Evolutionary conservation across 2,113 vertebrate species (phyloP).

Genomic region (Equus przewalskii): DNA sequence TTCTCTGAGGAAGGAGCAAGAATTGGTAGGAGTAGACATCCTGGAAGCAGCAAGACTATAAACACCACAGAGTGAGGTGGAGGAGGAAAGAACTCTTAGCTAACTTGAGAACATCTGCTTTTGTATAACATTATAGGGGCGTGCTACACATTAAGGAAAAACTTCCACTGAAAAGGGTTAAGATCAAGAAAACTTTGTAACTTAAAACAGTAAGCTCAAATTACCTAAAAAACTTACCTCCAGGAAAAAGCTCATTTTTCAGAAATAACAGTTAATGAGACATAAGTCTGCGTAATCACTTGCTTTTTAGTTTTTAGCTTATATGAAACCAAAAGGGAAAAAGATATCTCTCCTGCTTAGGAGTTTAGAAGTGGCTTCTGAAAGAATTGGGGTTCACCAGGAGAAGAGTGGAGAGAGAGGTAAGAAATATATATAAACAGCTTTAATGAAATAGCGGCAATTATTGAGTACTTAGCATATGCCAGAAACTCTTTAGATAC

Average conservation of each 20-base stretch:
- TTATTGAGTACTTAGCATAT: neutral
- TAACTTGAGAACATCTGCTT: neutral
- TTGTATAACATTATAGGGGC: neutral
- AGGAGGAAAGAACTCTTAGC: neutral
- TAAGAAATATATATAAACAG: neutral
- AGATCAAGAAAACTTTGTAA: neutral
- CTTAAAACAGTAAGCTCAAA: neutral
- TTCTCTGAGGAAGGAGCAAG: neutral
- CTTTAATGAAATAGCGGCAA: neutral
- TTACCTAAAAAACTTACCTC: neutral
- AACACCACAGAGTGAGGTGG: neutral
- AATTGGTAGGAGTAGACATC: neutral
- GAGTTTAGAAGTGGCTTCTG: neutral
- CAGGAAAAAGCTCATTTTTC: neutral
- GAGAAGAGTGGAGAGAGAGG: neutral
- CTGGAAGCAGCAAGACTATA: neutral
- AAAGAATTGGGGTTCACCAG: neutral
- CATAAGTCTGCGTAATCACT: neutral
- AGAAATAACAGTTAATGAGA: conserved; percentile 2
- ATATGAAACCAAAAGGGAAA: neutral
- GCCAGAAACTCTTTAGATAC: neutral
- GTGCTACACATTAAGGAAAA: neutral
- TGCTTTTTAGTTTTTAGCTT: neutral
- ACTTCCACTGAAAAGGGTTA: neutral
- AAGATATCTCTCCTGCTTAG: neutral